Evolutionary conservation across 2,797 vertebrate species (phyloP).

Genomic region (Anabacerthia variegaticeps): DNA sequence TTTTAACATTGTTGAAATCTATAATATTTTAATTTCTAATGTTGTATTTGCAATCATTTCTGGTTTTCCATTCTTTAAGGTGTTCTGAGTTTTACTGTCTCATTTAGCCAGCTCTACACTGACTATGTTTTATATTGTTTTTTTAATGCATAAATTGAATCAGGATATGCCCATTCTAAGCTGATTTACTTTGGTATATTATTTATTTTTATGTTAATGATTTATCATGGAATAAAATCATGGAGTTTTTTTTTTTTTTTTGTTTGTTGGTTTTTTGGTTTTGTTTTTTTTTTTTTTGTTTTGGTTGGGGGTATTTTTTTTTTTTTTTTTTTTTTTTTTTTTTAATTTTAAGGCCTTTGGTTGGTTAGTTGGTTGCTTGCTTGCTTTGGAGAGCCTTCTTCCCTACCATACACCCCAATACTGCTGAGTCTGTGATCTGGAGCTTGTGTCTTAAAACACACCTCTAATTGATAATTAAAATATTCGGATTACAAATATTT

Average conservation of each 20-base stretch:
- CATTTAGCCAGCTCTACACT: neutral
- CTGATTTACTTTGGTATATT: neutral
- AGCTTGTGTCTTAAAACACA: neutral
- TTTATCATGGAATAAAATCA: neutral
- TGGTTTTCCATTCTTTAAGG: neutral
- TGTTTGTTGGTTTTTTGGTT: no score
- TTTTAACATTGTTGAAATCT: neutral
- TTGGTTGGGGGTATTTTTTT: no score
- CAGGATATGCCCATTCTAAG: neutral
- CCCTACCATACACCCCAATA: neutral
- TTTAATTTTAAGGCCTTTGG: neutral
- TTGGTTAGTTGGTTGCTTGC: fast-evolving
- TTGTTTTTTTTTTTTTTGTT: no score
- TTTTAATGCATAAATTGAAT: neutral
- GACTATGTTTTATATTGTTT: neutral
- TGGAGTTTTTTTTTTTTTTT: fast-evolving
- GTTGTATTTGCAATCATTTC: neutral
- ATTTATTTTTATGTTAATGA: neutral
- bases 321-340: no score
- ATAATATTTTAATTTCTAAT: neutral
- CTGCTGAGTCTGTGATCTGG: neutral
- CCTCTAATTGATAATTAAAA: neutral
- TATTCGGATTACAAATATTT: neutral
- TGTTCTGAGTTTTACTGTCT: neutral
- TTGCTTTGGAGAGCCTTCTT: neutral